Base-by-base conservation (phyloP, 2,888 invertebrate species). In the Stegana nigrithorax region DNA sequence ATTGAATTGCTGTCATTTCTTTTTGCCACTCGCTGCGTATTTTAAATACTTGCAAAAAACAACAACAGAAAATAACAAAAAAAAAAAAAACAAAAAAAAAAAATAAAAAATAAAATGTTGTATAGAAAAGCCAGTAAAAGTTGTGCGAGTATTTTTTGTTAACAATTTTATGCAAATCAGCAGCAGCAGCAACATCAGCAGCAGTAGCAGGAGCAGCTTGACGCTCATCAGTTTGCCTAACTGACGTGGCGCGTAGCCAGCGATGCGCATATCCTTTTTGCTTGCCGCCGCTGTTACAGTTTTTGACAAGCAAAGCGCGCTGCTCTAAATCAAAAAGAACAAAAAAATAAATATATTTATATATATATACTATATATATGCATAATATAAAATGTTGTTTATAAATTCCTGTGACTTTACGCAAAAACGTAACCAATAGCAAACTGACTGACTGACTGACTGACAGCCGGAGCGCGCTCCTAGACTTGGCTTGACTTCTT, bases 121-220 rank as follows among this genome's bases (percentile, higher is more conserved):
- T n/a, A n/a, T n/a, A n/a, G n/a, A n/a, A n/a, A n/a, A n/a, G n/a
- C n/a, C n/a, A n/a, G n/a, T n/a, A n/a, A n/a, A n/a, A n/a, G n/a
- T n/a, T n/a, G n/a, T n/a, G n/a, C n/a, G n/a, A n/a, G n/a, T n/a
- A n/a, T n/a, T n/a, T 12, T 32, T 32, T 32, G 12, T 32, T 67
- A 73, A 67, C 69, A 69, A 70, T 73, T 73, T 72, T 70, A 77
- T 75, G 75, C 77, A 75, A 77, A 75, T 75, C 75, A 77, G 71
- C 67, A 69, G 53, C 64, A 55, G 26, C 42, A 57, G 32, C 59
- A 36, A 42, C 14, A 56, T 51, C 51, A 8, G 10, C 32, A n/a
- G 8, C 32, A 0, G 21, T 12, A 8, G 10, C 23, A 47, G 36
- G 36, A 10, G 10, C 36, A 36, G 10, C 36, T n/a, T n/a, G 36